A percentile compares a stretch with the other conserved stretches of the same genome.
Evolutionary conservation across 2,888 invertebrate species (phyloP).

Genomic region (Pocota personata): DNA sequence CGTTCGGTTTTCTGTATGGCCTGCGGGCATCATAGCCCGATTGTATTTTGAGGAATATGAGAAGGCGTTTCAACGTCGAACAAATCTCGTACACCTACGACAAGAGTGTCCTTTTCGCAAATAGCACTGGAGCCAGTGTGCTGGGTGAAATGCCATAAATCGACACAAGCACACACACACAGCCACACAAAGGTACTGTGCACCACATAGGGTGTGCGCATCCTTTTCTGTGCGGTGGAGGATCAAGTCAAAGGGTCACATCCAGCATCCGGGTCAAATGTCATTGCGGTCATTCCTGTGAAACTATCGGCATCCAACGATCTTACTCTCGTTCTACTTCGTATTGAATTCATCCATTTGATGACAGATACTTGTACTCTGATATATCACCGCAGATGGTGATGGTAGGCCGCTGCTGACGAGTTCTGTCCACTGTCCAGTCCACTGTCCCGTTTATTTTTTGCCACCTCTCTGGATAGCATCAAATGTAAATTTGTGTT

Average conservation of each 20-base stretch:
- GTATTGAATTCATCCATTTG: slow-evolving; percentile 35
- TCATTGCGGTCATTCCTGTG: slow-evolving; percentile 26
- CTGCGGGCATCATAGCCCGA: slow-evolving; percentile 71
- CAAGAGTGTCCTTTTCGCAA: slow-evolving; percentile 71
- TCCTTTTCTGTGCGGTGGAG: slow-evolving; percentile 14
- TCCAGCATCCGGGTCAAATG: slow-evolving; percentile 67
- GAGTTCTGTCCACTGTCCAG: background rate
- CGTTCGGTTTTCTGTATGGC: slow-evolving; percentile 70
- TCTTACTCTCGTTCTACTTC: slow-evolving; percentile 27
- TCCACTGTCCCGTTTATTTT: slow-evolving; percentile 51
- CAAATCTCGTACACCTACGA: slow-evolving; percentile 74
- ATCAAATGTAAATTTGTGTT: slow-evolving; percentile 67
- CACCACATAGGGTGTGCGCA: slow-evolving; percentile 19
- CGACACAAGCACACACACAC: slow-evolving; percentile 14
- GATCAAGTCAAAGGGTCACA: slow-evolving; percentile 62
- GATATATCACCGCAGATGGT: slow-evolving; percentile 61
- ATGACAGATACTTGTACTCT: slow-evolving; percentile 63
- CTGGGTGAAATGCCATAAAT: slow-evolving; percentile 55
- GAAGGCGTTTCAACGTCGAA: slow-evolving; percentile 72
- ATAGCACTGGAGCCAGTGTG: slow-evolving; percentile 26
- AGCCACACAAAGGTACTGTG: too few species aligned
- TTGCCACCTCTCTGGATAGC: slow-evolving; percentile 65
- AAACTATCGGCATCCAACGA: background rate
- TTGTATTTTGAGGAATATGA: slow-evolving; percentile 72
- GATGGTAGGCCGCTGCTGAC: too few species aligned